Evolutionary conservation across 2,113 vertebrate genomes (phyloP), one percentile per base, ranked within the genome.

Genomic region (Gopherus flavomarginatus): DNA sequence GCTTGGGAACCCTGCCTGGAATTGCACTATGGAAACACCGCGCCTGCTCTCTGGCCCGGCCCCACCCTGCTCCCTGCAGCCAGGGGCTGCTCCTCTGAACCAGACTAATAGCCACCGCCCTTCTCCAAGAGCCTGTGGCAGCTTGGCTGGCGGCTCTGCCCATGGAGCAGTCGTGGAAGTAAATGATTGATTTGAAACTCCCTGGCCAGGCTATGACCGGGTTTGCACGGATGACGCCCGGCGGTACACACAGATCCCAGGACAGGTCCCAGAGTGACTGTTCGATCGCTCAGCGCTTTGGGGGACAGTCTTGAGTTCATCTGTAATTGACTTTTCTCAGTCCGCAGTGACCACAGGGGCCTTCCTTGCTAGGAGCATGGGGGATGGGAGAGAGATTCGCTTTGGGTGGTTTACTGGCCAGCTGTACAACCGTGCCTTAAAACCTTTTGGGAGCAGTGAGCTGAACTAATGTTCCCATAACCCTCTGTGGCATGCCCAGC

Each of bases 351-450:
- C 75, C 72, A 1, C 1, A 26, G 56, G 93, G 84, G 59, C 50
- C 65, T 88, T 90, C 83, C 1, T 53, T 62, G 83, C 80, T 1
- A 1, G 87, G 81, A 80, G 35, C 50, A 17, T 75, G 8, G 2
- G 62, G 35, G 62, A 54, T 14, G 27, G 6, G 17, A 8, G 8
- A 21, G 35, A 27, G 57, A 29, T 2, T 38, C 9, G 87, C 97
- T 96, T 89, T 26, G 78, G 97, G 96, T 86, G 42, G 92, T 95
- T 88, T 97, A 97, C 97, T 98, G 97, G 96, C 98, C 97, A 98
- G 95, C 98, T 77, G 87, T 96, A 98, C 93, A 75, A 98, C 97
- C 95, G 98, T 98, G 98, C 98, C 98, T 98, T 98, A 98, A 97
- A 98, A 95, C 93, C 97, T 96, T 97, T 82, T 95, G 97, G 97